phyloP scores from a whole-genome alignment of 2,797 vertebrate genomes.

The Helostoma temminkii region DNA sequence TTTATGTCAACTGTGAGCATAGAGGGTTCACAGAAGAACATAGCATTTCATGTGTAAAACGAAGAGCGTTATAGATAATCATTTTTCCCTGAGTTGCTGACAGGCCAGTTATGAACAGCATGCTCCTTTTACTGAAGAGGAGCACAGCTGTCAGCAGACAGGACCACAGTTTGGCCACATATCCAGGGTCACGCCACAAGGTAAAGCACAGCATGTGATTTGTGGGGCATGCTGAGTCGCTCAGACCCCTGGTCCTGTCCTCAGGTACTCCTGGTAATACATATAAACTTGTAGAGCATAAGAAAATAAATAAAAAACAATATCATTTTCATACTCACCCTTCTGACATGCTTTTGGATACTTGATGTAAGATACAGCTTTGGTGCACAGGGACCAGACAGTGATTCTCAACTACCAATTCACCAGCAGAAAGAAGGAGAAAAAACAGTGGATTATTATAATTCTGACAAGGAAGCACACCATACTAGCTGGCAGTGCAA shows the following conservation, averaged over 20 bases:
- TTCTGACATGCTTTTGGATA: constrained; percentile 97
- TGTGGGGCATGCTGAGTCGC: constrained; percentile 49
- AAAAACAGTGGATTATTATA: constrained; percentile 27
- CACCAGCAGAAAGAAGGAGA: constrained; percentile 40
- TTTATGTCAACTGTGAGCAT: constrained; percentile 56
- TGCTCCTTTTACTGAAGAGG: constrained; percentile 77
- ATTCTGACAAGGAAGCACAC: constrained; percentile 7
- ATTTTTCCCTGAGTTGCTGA: constrained; percentile 77
- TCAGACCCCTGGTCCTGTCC: constrained; percentile 59
- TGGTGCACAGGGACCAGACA: constrained; percentile 97
- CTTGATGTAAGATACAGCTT: constrained; percentile 98
- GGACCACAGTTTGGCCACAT: constrained; percentile 53
- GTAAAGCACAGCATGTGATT: constrained; percentile 73
- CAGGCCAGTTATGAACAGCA: constrained; percentile 82
- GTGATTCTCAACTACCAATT: constrained; percentile 92
- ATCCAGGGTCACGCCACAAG: constrained; percentile 60
- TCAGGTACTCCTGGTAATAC: constrained; percentile 58
- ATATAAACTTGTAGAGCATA: constrained; percentile 29
- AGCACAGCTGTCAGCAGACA: constrained; percentile 80
- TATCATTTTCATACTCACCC: constrained; percentile 85
- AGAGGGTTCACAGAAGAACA: constrained; percentile 46
- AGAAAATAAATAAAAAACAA: constrained; percentile 43
- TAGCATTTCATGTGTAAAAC: constrained; percentile 62
- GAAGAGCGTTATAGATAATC: constrained; percentile 73
- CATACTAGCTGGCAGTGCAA: not conserved